A percentile compares a stretch with the other conserved stretches of the same genome.
Evolutionary conservation across 2,113 vertebrate genomes (phyloP).

Genomic region (Procavia capensis): DNA sequence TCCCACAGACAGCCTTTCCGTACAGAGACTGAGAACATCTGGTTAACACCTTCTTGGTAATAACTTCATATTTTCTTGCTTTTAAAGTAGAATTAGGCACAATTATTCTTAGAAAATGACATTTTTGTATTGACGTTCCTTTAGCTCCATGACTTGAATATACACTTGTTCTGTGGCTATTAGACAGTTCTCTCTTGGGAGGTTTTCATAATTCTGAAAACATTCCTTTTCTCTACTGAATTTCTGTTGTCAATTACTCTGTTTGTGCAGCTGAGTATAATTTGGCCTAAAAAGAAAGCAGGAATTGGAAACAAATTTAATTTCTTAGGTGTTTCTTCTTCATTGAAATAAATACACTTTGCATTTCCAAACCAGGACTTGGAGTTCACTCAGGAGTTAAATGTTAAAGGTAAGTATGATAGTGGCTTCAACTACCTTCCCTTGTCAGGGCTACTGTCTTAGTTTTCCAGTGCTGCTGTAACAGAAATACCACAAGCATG

Average conservation of each 20-base stretch:
- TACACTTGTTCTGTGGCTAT: conserved; percentile 36
- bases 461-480: too few species aligned
- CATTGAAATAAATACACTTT: conserved; percentile 76
- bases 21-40: conserved; percentile 73
- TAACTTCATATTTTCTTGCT: conserved; percentile 78
- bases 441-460: too few species aligned
- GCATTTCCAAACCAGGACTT: conserved; percentile 65
- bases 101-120: conserved; percentile 75
- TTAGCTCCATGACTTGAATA: conserved; percentile 62
- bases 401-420: conserved; percentile 76
- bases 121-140: conserved; percentile 77
- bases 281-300: conserved; percentile 79
- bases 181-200: conserved; percentile 56
- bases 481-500: too few species aligned
- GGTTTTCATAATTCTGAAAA: conserved; percentile 62
- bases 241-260: conserved; percentile 67
- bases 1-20: conserved; percentile 34
- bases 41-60: conserved; percentile 73
- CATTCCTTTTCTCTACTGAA: conserved; percentile 59
- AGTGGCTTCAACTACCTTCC: conserved; percentile 60
- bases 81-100: conserved; percentile 70
- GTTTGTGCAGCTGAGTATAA: conserved; percentile 72
- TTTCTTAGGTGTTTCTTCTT: conserved; percentile 79
- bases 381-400: conserved; percentile 66
- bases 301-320: conserved; percentile 74